Percentiles rank a stretch among this genome's conserved stretches.
These are phyloP conservation scores for Gibbula magus DNA, from an alignment of 2,888 invertebrate species.

Conservation along the genomic window DNA sequence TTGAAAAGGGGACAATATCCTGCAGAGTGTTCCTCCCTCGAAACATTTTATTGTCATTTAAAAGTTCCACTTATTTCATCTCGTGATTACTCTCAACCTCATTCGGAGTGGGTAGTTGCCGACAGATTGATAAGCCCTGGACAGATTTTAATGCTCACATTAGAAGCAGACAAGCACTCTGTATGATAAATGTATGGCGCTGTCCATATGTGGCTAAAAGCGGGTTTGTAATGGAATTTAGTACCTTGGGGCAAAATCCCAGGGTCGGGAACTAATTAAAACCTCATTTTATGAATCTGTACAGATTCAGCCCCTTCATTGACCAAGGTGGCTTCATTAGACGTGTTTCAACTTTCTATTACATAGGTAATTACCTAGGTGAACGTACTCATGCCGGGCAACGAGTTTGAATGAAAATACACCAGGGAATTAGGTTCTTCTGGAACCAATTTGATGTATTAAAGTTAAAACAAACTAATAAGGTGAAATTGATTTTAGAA, in stretches of 20 bases:
- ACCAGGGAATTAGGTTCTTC: neutral
- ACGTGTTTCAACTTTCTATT: no score
- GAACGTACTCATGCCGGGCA: no score
- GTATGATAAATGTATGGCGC: neutral
- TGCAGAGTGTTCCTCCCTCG: neutral
- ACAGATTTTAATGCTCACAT: neutral
- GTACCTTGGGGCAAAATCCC: neutral
- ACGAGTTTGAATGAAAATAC: neutral
- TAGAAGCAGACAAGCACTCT: neutral
- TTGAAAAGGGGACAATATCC: neutral
- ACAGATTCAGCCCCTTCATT: no score
- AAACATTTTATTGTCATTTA: slow-evolving; percentile 11
- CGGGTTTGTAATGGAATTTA: neutral
- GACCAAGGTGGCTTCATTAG: no score
- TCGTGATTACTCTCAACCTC: neutral
- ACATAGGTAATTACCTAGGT: no score
- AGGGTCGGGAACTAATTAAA: neutral
- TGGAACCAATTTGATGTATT: neutral
- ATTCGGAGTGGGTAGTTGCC: no score
- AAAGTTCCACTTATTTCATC: neutral
- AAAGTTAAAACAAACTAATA: slow-evolving; percentile 10
- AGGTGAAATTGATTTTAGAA: neutral
- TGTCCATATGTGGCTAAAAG: neutral
- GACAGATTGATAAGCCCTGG: neutral
- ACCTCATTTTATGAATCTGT: neutral